phyloP scores from a whole-genome alignment of 2,888 invertebrate genomes.

The Eupithecia subfuscata region DNA sequence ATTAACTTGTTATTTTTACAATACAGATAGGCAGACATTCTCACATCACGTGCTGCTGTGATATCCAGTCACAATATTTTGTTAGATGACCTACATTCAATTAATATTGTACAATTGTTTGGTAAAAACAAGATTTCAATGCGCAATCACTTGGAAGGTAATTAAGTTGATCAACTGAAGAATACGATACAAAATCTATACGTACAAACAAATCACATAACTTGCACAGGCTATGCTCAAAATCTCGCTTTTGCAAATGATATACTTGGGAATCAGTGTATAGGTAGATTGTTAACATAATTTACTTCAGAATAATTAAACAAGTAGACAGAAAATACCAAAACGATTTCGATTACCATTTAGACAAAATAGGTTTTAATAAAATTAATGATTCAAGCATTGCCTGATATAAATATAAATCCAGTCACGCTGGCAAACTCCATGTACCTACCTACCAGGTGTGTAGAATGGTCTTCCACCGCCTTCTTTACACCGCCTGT shows the following conservation, averaged over 20 bases:
- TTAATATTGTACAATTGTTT: conserved; percentile 5
- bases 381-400: not conserved
- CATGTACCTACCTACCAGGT: not conserved
- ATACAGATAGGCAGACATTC: conserved; percentile 18
- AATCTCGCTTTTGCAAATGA: not conserved
- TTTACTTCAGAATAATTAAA: not conserved
- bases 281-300: not conserved
- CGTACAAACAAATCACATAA: not conserved
- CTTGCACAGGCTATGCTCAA: not conserved
- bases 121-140: not conserved
- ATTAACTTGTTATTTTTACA: conserved; percentile 22
- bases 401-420: not conserved
- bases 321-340: not conserved
- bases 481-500: too few species aligned
- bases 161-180: too few species aligned
- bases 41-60: conserved; percentile 28
- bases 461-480: not conserved
- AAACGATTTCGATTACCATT: not conserved
- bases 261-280: not conserved
- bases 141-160: not conserved
- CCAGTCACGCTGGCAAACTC: not conserved
- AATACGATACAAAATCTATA: not conserved
- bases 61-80: conserved; percentile 26
- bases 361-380: not conserved
- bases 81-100: conserved; percentile 30